Base-by-base conservation (phyloP, 1,140 invertebrate genomes). In the Sycophila sp. region DNA sequence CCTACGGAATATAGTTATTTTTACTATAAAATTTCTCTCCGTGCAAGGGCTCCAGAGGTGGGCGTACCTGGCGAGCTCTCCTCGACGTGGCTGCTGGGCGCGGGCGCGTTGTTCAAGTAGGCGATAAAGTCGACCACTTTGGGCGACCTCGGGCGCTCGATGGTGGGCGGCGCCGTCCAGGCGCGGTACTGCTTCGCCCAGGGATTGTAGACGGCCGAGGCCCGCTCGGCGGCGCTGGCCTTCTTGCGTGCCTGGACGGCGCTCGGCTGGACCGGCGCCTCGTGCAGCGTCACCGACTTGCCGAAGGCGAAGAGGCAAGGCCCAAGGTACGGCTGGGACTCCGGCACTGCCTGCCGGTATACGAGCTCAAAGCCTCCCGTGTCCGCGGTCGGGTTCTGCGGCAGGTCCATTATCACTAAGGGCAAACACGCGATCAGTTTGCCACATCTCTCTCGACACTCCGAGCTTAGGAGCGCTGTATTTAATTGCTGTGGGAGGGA, bases 371-470 rank as follows among this genome's bases (percentile, higher is more conserved):
- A 93, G 58, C 86, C 83, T 7, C 91, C 91, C 2, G 89, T 91
- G 71, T 90, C 87, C 38, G 88, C 88, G 47, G 85, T 84, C 38
- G 85, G 83, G 76, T 91, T 86, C 24, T 83, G 66, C 58, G 87
- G 87, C 51, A 89, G 80, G 70, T 92, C 91, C 56, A 92, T 76
- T 15, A 91, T 86, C 73, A 92, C 91, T 92, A 80, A 19, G 86
- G 85, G 34, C 58, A 32, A 65, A n/a, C n/a, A n/a, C n/a, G n/a
- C n/a, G n/a, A n/a, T n/a, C n/a, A n/a, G n/a, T n/a, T n/a, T n/a
- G n/a, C n/a, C n/a, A n/a, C n/a, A n/a, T n/a, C n/a, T n/a, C n/a
- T n/a, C n/a, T n/a, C n/a, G n/a, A n/a, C n/a, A n/a, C n/a, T n/a
- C n/a, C n/a, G n/a, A n/a, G n/a, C n/a, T n/a, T n/a, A n/a, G n/a